Evolutionary conservation across 2,888 invertebrate genomes (phyloP), one percentile per base, ranked within the genome.

Genomic region (Muscina levida): DNA sequence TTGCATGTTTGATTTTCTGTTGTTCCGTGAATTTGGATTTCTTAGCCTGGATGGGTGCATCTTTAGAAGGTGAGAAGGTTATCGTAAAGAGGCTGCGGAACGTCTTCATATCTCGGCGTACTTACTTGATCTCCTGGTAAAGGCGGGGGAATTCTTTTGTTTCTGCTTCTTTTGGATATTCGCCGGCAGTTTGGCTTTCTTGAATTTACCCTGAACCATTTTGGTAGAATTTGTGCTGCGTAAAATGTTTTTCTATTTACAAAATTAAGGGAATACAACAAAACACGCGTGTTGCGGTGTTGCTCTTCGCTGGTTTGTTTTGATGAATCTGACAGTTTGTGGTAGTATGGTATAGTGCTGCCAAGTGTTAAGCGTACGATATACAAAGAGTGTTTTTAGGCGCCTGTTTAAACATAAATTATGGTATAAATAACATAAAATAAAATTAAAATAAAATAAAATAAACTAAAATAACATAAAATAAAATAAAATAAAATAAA

Each of bases 141-240:
- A 90, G 2, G 92, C 91, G 13, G 84, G 82, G 3, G 86, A 79
- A 57, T 89, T 88, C 84, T 93, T 93, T 83, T 92, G 92, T 42
- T 92, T 91, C 77, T 92, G 92, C 24, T 90, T 88, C 24, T 90
- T 88, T 85, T 93, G 92, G 1, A 90, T 86, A 31, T 87, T 87
- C 17, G 91, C 86, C 0, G 93, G 93, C 24, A 92, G 65, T 85
- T 93, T 93, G 0, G 92, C 85, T 85, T 93, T 94, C 88, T 93
- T 94, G 74, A 93, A 88, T 86, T 93, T 93, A 82, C 93, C 93
- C 87, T 94, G 93, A 0, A 92, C 91, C 93, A 94, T 94, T 80
- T 85, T 53, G 8, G 42, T 59, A 0, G 24, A 24, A 42, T 10
- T 1, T 73, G 17, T 68, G 19, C 17, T 4, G 31, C 31, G 31